These are phyloP conservation scores for Odontamblyopus rebecca DNA, from an alignment of 2,797 vertebrate species.

Conservation along the genomic window DNA sequence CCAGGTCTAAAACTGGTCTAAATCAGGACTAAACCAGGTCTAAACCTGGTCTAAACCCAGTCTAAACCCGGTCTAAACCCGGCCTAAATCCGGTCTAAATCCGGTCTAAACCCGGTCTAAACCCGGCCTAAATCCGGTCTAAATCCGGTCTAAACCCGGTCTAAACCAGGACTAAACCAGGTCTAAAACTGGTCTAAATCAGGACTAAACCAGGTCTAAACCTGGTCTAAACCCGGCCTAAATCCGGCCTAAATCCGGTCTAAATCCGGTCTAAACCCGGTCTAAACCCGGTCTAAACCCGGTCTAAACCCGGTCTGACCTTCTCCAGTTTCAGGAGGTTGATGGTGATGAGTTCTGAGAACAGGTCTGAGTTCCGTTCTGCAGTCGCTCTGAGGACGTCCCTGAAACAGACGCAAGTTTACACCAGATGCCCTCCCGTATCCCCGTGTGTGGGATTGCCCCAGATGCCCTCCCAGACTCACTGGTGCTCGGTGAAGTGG, in stretches of 20 bases:
- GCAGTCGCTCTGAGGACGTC: slow-evolving; percentile 57
- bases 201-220: not conserved
- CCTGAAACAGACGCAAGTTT: slow-evolving; percentile 8
- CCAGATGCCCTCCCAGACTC: slow-evolving; percentile 54
- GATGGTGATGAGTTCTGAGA: slow-evolving; percentile 82
- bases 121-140: not conserved
- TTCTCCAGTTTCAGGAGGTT: slow-evolving; percentile 92
- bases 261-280: not conserved
- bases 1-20: not conserved
- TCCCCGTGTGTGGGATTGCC: not conserved
- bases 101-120: not conserved
- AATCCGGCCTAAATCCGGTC: not conserved
- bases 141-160: not conserved
- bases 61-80: not conserved
- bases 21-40: not conserved
- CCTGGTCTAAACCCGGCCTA: not conserved
- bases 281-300: not conserved
- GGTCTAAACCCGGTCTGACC: slow-evolving; percentile 64
- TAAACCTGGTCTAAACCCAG: not conserved
- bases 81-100: not conserved
- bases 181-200: not conserved
- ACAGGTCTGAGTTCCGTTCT: slow-evolving; percentile 79
- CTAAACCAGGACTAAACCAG: not conserved
- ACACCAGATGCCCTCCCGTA: not conserved
- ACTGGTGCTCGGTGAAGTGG: slow-evolving; percentile 79